Base-by-base conservation (phyloP, 2,797 vertebrate species). In the Chelon labrosus region DNA sequence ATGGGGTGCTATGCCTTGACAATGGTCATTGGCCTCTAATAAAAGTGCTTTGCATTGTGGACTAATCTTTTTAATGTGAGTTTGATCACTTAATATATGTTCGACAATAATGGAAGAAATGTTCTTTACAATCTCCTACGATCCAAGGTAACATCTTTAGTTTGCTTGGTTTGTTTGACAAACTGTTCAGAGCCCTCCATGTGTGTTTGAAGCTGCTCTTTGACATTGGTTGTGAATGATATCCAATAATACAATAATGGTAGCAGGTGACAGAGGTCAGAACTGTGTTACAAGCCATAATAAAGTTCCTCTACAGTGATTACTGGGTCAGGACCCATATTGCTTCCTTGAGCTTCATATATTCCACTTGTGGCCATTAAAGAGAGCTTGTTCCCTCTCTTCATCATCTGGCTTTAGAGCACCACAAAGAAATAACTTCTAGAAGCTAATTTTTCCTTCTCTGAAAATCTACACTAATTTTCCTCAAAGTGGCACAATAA, bases 361-460 rank as follows among this genome's bases (percentile, higher is more conserved):
- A 53, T 70, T 59, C 78, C 60, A 58, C 63, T 35, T 65, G 58
- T 52, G 65, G 78, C 58, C 70, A 75, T 70, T 60, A 82, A 82
- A 80, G 19, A 67, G 60, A 77, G 52, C 56, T 61, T 46, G 44
- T 52, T 38, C 56, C 72, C 47, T 68, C 57, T 56, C 62, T 85
- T 88, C 72, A 79, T 79, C 75, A 65, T 37, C 44, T 75, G 72
- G 65, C 74, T 79, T 81, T 83, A 85, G 51, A 67, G 54, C 63
- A 85, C 77, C 63, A 85, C 77, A 86, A 88, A 85, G 80, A 83
- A 85, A 88, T 88, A 85, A 89, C 84, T 82, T 88, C 91, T 74
- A 89, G 54, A 90, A 89, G 85, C 51, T 74, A 77, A 90, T 92
- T 88, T 86, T 80, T 72, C 65, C 62, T 67, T 60, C 54, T 62